A percentile compares a stretch with the other conserved stretches of the same genome.
These are phyloP conservation scores for Acronicta psi DNA, from an alignment of 2,888 invertebrate genomes.

Conservation along the genomic window DNA sequence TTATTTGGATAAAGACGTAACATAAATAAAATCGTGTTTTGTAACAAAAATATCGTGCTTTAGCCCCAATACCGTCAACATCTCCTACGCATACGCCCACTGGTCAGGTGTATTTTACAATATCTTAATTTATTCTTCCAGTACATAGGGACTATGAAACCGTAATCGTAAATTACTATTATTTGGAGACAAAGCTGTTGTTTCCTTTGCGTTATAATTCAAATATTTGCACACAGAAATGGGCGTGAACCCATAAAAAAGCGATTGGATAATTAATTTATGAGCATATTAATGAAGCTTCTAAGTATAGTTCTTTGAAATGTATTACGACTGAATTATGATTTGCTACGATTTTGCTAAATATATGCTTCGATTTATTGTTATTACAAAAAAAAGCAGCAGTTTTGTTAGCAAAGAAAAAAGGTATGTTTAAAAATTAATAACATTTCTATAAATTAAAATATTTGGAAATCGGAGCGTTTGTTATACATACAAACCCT, in stretches of 20 bases:
- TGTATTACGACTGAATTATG: no score
- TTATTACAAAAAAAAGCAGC: no score
- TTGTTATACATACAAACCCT: constrained; percentile 18
- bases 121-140: constrained; percentile 57
- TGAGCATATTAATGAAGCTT: constrained; percentile 3
- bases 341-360: no score
- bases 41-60: constrained; percentile 50
- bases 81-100: constrained; percentile 74
- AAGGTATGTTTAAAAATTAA: background rate
- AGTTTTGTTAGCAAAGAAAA: background rate
- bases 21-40: constrained; percentile 54
- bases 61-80: constrained; percentile 49
- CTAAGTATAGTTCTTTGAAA: background rate
- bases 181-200: constrained; percentile 7
- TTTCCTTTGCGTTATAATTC: no score
- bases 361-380: no score
- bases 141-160: constrained; percentile 24
- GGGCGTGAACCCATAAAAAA: constrained; percentile 28
- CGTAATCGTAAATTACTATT: constrained; percentile 32
- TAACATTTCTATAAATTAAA: background rate
- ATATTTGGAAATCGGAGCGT: constrained; percentile 9
- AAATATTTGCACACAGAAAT: constrained; percentile 37
- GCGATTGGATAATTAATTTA: constrained; percentile 27
- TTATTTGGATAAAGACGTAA: constrained; percentile 59
- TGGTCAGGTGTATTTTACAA: constrained; percentile 55